Conservation (phyloP, 2,888 invertebrate genomes). For the Furcula furcula region DNA sequence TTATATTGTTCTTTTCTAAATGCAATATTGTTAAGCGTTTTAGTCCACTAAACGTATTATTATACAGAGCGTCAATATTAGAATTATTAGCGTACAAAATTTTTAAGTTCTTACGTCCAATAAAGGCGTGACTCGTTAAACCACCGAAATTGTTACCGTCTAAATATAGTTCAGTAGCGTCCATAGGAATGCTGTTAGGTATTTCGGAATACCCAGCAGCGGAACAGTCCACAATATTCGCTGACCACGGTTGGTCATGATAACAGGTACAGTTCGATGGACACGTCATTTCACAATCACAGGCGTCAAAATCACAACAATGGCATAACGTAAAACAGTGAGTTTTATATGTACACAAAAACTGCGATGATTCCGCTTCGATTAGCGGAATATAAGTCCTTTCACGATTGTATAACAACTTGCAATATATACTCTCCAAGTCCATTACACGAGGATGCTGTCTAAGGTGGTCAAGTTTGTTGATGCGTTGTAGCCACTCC, state of each 20-base stretch:
- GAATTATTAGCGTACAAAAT: conserved; percentile 94
- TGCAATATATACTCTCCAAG: conserved; percentile 93
- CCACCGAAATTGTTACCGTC: conserved; percentile 95
- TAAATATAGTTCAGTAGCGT: conserved; percentile 96
- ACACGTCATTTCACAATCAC: conserved; percentile 98
- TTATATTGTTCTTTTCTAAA: conserved; percentile 93
- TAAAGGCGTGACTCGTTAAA: conserved; percentile 93
- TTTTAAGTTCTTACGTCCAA: conserved; percentile 94
- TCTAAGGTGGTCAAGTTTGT: conserved; percentile 89
- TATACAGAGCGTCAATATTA: conserved; percentile 91
- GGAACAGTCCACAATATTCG: conserved; percentile 96
- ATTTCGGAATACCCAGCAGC: conserved; percentile 90
- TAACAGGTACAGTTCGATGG: conserved; percentile 97
- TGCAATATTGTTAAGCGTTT: conserved; percentile 90
- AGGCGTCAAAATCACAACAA: conserved; percentile 98
- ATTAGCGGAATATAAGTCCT: conserved; percentile 92
- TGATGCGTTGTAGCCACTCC: conserved; percentile 97
- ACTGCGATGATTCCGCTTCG: conserved; percentile 93
- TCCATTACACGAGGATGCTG: conserved; percentile 96
- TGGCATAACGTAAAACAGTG: conserved; percentile 97
- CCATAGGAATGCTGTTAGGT: conserved; percentile 95
- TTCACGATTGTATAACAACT: conserved; percentile 91
- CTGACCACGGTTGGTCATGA: conserved; percentile 96
- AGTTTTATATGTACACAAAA: conserved; percentile 94
- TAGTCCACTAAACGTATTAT: conserved; percentile 95